Evolutionary conservation across 2,797 vertebrate genomes (phyloP).

Genomic region (Triplophysa yarkandensis): DNA sequence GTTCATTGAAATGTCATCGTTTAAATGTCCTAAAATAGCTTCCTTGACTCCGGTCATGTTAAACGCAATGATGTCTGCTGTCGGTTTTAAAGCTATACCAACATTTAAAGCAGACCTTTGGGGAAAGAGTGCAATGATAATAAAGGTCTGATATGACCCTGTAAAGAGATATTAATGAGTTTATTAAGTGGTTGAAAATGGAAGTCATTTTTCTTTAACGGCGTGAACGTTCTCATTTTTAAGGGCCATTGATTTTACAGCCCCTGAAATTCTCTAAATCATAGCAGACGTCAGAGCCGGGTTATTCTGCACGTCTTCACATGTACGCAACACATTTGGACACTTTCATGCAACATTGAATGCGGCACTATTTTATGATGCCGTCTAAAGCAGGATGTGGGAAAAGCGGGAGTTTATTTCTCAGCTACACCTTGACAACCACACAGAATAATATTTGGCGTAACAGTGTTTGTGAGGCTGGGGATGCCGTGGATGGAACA

Average conservation of each 20-base stretch:
- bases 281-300: conserved; percentile 1
- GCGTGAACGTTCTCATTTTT: conserved; percentile 15
- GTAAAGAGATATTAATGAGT: conserved; percentile 19
- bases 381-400: not conserved
- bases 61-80: not conserved
- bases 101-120: not conserved
- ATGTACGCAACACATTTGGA: not conserved
- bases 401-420: not conserved
- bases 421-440: not conserved
- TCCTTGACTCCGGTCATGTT: not conserved
- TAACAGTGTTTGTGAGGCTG: not conserved
- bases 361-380: not conserved
- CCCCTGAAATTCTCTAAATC: conserved; percentile 20
- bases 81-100: not conserved
- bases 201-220: conserved; percentile 1
- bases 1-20: not conserved
- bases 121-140: conserved; percentile 1
- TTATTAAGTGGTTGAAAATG: conserved; percentile 7
- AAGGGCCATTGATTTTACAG: conserved; percentile 22
- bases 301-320: not conserved
- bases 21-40: not conserved
- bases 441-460: not conserved
- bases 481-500: not conserved
- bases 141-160: conserved; percentile 4
- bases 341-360: conserved; percentile 2